phyloP scores from a whole-genome alignment of 23 tunicate species.

The Ciona savignyi region DNA sequence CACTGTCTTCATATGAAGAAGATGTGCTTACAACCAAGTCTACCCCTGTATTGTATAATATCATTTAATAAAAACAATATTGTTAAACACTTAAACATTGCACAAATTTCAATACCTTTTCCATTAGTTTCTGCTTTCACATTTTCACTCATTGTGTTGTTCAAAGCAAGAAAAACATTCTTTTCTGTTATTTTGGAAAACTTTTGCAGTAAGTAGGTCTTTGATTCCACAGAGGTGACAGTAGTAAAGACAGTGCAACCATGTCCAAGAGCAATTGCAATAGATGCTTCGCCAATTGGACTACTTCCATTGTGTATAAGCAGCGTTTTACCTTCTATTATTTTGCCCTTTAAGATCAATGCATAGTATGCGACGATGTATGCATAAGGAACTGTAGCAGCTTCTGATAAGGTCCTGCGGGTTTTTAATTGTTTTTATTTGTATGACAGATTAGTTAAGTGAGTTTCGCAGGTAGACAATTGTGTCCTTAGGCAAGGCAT shows the following conservation, averaged over 20 bases:
- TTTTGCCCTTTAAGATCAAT: constrained; percentile 4
- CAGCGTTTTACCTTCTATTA: constrained; percentile 5
- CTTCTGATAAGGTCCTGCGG: constrained; percentile 18
- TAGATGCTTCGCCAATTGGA: constrained; percentile 22
- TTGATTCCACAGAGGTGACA: constrained; percentile 7
- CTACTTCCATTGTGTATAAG: constrained; percentile 13
- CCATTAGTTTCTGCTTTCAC: constrained; percentile 15
- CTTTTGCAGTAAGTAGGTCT: constrained; percentile 3
- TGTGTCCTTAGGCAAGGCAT: too few relatives aligned
- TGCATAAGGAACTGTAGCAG: constrained; percentile 17
- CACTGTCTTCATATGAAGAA: constrained; percentile 3
- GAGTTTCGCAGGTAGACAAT: too few relatives aligned
- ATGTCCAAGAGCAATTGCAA: constrained; percentile 15
- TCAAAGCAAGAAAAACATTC: not conserved
- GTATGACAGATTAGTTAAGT: too few relatives aligned
- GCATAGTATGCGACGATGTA: constrained; percentile 22
- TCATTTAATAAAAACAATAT: too few relatives aligned
- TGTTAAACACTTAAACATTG: too few relatives aligned
- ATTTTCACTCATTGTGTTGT: constrained; percentile 4
- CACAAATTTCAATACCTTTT: constrained; percentile 2
- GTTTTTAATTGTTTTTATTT: too few relatives aligned
- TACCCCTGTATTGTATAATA: constrained; percentile 5
- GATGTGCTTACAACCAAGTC: not conserved
- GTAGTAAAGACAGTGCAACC: constrained; percentile 10
- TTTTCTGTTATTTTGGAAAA: too few relatives aligned